Base-by-base conservation (phyloP, 92 coral and sea anemone species). In the Chrysogorgia sp. region DNA sequence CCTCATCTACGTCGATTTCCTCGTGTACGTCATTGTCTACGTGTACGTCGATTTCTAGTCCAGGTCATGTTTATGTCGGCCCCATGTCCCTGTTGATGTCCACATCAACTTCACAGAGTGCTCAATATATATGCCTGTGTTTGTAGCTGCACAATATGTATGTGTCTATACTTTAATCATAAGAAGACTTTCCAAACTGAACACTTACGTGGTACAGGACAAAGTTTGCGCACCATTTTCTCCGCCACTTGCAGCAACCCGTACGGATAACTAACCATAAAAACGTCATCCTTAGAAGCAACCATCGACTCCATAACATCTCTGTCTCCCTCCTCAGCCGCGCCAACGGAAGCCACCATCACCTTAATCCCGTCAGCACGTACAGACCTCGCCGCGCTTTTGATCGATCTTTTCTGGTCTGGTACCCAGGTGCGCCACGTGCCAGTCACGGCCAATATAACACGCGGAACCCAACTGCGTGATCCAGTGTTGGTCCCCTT, bases 131-230 rank as follows among this genome's bases (percentile, higher is more conserved):
- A n/a, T n/a, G n/a, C n/a, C n/a, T n/a, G n/a, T n/a, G n/a, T n/a
- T n/a, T n/a, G n/a, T n/a, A n/a, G n/a, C n/a, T n/a, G n/a, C 43
- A 4, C 43, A 37, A 37, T 37, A 37, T 4, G 5, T 12, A 37
- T 37, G 6, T 6, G 59, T 52, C 26, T 7, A 5, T 17, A 17
- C 26, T 5, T 5, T 52, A 17, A 52, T 20, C 59, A 23, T 23
- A 3, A 52, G 6, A 52, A 5, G 20, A 52, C 6, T 17, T 17
- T 5, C 6, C 59, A 52, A 5, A 52, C 17, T 6, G 20, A 23
- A n/a, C 7, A 70, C 77, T 70, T 30, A 67, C 62, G 5, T 14
- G 77, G 77, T 3, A 50, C 77, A 70, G 77, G 77, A 34, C 77
- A 70, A 5, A 70, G 40, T 26, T 15, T 47, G 9, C 26, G 59